phyloP scores from a whole-genome alignment of 2,113 vertebrate genomes.

The Ciconia stormi region DNA sequence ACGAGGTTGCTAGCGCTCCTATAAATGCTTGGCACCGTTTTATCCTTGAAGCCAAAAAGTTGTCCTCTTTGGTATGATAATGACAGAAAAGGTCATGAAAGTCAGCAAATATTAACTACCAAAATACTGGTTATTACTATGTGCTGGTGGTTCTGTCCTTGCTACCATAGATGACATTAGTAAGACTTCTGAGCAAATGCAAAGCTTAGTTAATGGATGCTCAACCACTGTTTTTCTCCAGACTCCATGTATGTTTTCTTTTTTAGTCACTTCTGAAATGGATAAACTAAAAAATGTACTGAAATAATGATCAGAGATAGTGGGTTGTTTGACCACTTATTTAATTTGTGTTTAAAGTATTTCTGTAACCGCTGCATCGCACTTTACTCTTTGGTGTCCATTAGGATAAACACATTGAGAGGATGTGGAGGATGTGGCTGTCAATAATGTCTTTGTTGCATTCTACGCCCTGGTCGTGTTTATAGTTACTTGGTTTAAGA shows the following conservation, averaged over 20 bases:
- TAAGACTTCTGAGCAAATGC: neutral
- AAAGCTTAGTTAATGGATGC: neutral
- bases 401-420: neutral
- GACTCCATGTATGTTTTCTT: neutral
- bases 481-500: neutral
- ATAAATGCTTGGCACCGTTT: neutral
- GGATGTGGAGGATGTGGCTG: constrained; percentile 29
- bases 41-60: neutral
- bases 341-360: neutral
- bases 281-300: neutral
- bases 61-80: neutral
- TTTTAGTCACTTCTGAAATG: neutral
- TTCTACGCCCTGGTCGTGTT: neutral
- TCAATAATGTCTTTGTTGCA: neutral
- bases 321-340: neutral
- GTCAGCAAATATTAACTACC: neutral
- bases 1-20: neutral
- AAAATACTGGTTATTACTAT: neutral
- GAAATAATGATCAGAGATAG: neutral
- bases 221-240: neutral
- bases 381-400: neutral
- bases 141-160: neutral
- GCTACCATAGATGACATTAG: neutral
- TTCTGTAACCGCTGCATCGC: neutral
- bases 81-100: neutral